phyloP scores from a whole-genome alignment of 2,888 invertebrate genomes.

The Leptinotarsa peninsularis region DNA sequence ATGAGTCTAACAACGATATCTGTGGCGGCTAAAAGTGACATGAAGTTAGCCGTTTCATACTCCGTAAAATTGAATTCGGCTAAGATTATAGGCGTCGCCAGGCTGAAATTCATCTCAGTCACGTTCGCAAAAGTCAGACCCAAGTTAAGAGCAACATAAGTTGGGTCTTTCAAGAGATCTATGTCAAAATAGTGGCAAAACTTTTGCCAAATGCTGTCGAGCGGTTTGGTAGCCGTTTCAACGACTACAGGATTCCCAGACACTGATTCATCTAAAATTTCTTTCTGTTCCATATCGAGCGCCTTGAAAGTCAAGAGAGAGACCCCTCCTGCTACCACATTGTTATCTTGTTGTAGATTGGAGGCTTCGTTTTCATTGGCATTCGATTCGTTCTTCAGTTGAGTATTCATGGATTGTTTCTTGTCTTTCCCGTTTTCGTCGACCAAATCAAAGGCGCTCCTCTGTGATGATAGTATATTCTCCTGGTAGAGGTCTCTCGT shows the following conservation, averaged over 20 bases:
- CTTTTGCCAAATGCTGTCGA: constrained; percentile 67
- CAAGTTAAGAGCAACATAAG: constrained; percentile 77
- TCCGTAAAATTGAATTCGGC: constrained; percentile 74
- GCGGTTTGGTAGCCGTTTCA: constrained; percentile 30
- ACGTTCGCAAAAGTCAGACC: constrained; percentile 80
- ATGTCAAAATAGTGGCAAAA: constrained; percentile 77
- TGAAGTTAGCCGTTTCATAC: constrained; percentile 74
- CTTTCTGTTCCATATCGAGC: constrained; percentile 34
- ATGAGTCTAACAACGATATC: constrained; percentile 76
- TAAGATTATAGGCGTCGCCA: constrained; percentile 80
- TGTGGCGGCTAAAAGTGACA: constrained; percentile 76
- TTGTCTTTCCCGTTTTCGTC: constrained; percentile 6
- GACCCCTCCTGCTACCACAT: background rate
- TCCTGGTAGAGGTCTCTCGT: constrained; percentile 2
- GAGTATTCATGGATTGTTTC: constrained; percentile 7
- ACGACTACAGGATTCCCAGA: constrained; percentile 21
- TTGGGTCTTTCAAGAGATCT: constrained; percentile 76
- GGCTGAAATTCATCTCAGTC: constrained; percentile 79
- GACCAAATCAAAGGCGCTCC: background rate
- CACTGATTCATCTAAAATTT: background rate
- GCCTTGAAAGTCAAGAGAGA: background rate
- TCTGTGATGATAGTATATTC: background rate
- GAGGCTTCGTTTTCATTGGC: background rate
- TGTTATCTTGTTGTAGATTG: background rate
- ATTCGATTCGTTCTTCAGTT: background rate